phyloP scores from a whole-genome alignment of 2,113 vertebrate genomes.

The Cryptotis parvus region DNA sequence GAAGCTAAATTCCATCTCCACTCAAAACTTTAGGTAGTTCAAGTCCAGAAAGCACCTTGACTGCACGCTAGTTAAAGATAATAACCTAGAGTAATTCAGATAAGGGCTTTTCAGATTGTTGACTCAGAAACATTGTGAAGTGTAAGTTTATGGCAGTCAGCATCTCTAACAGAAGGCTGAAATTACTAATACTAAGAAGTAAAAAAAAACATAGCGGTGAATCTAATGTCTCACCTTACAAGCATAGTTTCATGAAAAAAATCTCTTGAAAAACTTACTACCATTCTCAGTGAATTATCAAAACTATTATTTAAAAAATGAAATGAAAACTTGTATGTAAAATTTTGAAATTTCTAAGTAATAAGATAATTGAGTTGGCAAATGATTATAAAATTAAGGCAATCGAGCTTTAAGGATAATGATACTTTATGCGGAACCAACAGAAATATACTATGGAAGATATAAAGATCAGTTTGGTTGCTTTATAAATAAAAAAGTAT shows the following conservation, averaged over 20 bases:
- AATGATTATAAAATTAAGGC: background rate
- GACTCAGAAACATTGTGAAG: background rate
- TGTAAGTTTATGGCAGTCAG: background rate
- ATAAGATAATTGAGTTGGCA: background rate
- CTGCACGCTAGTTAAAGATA: background rate
- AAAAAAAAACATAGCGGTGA: background rate
- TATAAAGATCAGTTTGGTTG: background rate
- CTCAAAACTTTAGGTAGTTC: background rate
- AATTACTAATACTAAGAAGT: background rate
- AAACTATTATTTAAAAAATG: background rate
- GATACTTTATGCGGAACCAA: background rate
- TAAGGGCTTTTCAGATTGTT: background rate
- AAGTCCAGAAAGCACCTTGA: no score
- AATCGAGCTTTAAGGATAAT: background rate
- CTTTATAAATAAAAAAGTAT: no score
- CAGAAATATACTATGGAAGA: background rate
- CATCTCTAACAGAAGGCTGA: background rate
- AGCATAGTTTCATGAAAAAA: no score
- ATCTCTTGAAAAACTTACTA: no score
- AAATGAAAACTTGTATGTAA: background rate
- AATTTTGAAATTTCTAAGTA: background rate
- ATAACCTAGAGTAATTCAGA: background rate
- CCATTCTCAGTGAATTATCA: background rate
- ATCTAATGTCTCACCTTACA: no score
- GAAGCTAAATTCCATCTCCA: background rate